Evolutionary conservation across 53 echinoderm and acorn worm species (phyloP), one percentile per base, ranked within the genome.

Genomic region (Arbacia lixula): DNA sequence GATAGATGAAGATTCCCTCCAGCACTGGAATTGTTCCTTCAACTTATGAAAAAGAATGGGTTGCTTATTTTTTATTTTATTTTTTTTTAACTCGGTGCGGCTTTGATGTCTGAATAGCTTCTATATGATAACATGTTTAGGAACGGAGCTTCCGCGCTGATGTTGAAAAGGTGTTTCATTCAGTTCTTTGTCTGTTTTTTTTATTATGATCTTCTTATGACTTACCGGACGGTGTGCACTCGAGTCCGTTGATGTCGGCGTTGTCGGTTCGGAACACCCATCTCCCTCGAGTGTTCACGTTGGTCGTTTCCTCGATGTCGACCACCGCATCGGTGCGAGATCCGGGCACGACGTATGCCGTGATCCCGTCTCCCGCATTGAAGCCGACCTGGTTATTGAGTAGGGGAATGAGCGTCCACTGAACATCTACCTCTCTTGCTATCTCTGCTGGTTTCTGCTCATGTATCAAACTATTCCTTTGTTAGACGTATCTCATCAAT

Each of bases 341-440:
- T 35, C 66, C 90, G 14, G 84, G 51, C 5, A 89, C 71, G 52
- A 53, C 74, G 46, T 60, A 87, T 26, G 32, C 86, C 3, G 34
- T 69, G 12, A 69, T 11, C 6, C 90, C 90, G 50, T 87, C 87
- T 1, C 89, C 87, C 12, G 66, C 72, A 31, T 87, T 85, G 66
- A 87, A 90, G 16, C 93, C 93, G 55, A 93, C 87, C 93, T 90
- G 35, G n/a, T n/a, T n/a, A n/a, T n/a, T n/a, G n/a, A n/a, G n/a
- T n/a, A 1, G 41, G 28, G 1, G 33, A 3, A 24, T 41, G 1
- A 0, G 1, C 27, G 17, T 36, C 1, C n/a, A 36, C 0, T 66
- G 31, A 14, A 57, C 26, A 10, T 2, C 24, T 28, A 57, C 24
- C 28, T 24, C 2, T 9, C 25, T 57, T 57, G 9, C 11, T 25